Percentiles rank a stretch among this genome's conserved stretches.
Evolutionary conservation across 2,113 vertebrate genomes (phyloP).

Genomic region (Pygoscelis adeliae): DNA sequence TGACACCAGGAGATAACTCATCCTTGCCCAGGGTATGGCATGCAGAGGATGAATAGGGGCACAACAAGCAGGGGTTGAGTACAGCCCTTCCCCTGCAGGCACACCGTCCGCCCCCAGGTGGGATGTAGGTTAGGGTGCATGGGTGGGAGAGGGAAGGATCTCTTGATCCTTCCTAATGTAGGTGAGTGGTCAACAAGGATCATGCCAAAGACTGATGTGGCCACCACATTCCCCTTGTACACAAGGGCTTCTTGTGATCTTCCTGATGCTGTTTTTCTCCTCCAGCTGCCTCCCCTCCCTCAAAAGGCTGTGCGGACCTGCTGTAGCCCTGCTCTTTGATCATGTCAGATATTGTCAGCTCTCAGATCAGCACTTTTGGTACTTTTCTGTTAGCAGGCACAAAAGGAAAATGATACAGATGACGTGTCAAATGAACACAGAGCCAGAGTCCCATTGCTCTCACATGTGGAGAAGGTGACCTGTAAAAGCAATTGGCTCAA

Average conservation of each 20-base stretch:
- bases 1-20: background rate
- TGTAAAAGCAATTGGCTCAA: background rate
- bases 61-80: background rate
- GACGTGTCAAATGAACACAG: background rate
- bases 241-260: background rate
- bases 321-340: background rate
- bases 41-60: background rate
- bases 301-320: background rate
- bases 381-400: background rate
- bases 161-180: background rate
- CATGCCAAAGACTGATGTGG: background rate
- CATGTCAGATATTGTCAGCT: background rate
- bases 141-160: background rate
- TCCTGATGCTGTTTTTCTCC: background rate
- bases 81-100: background rate
- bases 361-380: background rate
- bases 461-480: background rate
- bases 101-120: accelerated
- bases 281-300: background rate
- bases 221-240: background rate
- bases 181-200: background rate
- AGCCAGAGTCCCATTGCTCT: background rate
- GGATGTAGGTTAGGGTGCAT: background rate
- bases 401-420: background rate
- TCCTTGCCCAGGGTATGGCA: background rate